Evolutionary conservation across 1,140 invertebrate genomes (phyloP).

Genomic region (Heliconius nattereri): DNA sequence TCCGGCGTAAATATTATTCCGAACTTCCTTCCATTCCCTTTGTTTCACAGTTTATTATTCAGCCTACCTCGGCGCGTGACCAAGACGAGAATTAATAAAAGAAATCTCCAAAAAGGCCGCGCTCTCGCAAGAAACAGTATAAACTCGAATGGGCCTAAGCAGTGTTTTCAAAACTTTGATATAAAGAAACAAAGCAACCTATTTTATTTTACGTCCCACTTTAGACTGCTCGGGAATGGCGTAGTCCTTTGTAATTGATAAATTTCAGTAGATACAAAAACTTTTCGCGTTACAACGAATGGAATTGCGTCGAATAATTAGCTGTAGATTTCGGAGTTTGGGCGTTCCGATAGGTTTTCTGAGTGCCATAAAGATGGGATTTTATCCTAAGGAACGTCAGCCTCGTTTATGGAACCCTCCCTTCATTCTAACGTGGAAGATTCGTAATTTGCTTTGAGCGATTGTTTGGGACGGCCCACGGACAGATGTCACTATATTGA

Average conservation of each 20-base stretch:
- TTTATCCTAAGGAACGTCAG: conserved; percentile 59
- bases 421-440: conserved; percentile 48
- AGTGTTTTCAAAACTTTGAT: conserved; percentile 61
- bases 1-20: conserved; percentile 70
- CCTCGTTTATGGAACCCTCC: conserved; percentile 66
- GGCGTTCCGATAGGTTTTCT: conserved; percentile 37
- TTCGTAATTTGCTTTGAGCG: conserved; percentile 70
- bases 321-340: conserved; percentile 45
- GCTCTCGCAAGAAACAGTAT: conserved; percentile 40
- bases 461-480: conserved; percentile 62
- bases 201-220: conserved; percentile 59
- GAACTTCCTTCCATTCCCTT: conserved; percentile 66
- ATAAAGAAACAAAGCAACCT: conserved; percentile 57
- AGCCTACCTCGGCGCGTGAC: conserved; percentile 44
- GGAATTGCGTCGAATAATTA: conserved; percentile 61
- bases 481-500: conserved; percentile 74
- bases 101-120: conserved; percentile 47
- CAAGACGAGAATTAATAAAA: conserved; percentile 46
- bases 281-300: conserved; percentile 49
- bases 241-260: conserved; percentile 63
- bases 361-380: conserved; percentile 60
- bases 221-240: conserved; percentile 53
- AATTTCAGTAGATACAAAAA: conserved; percentile 64
- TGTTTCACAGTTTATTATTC: conserved; percentile 73
- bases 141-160: conserved; percentile 52